These are phyloP conservation scores for Mactromeris polynyma DNA, from an alignment of 2,888 invertebrate species.

Conservation along the genomic window DNA sequence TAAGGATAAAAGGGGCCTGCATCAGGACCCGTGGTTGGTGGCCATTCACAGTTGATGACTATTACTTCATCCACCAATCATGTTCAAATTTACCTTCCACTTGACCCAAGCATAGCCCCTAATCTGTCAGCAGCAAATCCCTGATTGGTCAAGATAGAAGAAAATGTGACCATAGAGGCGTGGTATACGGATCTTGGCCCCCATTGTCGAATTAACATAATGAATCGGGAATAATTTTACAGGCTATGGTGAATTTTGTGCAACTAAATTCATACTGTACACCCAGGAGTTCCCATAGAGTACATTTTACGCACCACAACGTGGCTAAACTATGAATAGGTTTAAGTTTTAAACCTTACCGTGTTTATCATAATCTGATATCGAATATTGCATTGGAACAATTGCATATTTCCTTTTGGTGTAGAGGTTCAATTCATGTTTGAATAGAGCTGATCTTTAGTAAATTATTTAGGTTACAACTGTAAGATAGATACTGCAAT, in stretches of 20 bases:
- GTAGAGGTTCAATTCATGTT: neutral
- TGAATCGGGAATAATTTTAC: neutral
- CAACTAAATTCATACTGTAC: neutral
- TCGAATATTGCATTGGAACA: neutral
- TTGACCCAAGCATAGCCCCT: slow-evolving; percentile 3
- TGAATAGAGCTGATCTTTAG: neutral
- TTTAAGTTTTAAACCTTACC: neutral
- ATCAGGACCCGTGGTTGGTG: neutral
- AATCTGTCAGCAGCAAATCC: neutral
- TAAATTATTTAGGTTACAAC: neutral
- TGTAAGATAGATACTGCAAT: neutral
- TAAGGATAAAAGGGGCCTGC: neutral
- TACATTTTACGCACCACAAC: neutral
- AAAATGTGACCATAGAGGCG: neutral
- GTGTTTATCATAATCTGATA: neutral
- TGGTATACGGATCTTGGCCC: neutral
- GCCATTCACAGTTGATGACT: neutral
- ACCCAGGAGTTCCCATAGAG: neutral
- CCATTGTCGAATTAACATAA: slow-evolving; percentile 13
- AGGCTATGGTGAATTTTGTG: neutral
- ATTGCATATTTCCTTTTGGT: neutral
- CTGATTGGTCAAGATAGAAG: neutral
- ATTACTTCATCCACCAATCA: neutral
- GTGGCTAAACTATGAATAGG: slow-evolving; percentile 1
- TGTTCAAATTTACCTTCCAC: neutral